A percentile compares a stretch with the other conserved stretches of the same genome.
Evolutionary conservation across 2,113 vertebrate genomes (phyloP).

Genomic region (Prietella phreatophila): DNA sequence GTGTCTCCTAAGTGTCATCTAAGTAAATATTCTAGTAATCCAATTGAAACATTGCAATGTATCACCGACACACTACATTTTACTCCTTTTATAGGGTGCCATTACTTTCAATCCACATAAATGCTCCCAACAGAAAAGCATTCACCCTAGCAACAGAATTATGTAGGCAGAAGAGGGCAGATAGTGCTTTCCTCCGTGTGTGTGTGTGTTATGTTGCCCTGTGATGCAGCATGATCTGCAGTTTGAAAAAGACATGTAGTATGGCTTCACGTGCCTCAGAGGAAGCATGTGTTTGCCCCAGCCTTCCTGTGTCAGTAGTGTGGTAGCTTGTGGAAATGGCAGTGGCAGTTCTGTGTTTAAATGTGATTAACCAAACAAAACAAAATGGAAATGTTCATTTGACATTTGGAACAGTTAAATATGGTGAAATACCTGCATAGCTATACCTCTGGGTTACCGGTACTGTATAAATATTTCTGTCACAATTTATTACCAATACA

Average conservation of each 20-base stretch:
- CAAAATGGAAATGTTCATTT: no score
- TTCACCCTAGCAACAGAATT: not conserved
- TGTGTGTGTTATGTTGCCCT: not conserved
- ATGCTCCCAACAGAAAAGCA: not conserved
- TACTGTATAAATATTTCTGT: not conserved
- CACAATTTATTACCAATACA: not conserved
- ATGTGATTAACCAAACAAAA: no score
- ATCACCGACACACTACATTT: not conserved
- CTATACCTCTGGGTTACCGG: not conserved
- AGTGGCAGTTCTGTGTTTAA: no score
- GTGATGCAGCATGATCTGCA: not conserved
- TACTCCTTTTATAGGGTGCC: not conserved
- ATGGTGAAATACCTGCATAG: no score
- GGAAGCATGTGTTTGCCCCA: not conserved
- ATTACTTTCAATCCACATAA: not conserved
- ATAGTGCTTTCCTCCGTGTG: not conserved
- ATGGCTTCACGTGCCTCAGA: not conserved
- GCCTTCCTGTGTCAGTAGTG: no score
- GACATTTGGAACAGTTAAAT: no score
- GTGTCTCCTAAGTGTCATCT: no score
- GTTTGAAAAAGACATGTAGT: not conserved
- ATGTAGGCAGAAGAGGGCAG: not conserved
- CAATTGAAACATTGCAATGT: no score
- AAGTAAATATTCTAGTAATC: not conserved
- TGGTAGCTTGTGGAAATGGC: no score